Percentiles rank a stretch among this genome's conserved stretches.
Evolutionary conservation across 2,888 invertebrate genomes (phyloP).

Genomic region (Xestobium rufovillosum): DNA sequence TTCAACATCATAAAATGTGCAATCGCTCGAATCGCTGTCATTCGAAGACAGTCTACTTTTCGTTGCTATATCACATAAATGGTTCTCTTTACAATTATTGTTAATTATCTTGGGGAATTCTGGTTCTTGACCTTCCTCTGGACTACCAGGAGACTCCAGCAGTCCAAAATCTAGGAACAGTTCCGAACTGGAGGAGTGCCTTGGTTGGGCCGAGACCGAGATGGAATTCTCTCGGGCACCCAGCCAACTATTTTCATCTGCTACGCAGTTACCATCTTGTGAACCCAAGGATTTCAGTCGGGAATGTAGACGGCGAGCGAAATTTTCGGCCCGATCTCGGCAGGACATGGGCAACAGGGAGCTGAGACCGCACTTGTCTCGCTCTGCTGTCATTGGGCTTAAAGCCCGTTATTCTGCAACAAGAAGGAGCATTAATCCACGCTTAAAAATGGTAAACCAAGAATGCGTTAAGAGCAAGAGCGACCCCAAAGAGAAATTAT

Average conservation of each 20-base stretch:
- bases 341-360: constrained; percentile 71
- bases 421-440: too few species aligned
- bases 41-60: constrained; percentile 43
- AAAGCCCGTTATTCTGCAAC: too few species aligned
- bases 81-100: constrained; percentile 31
- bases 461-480: too few species aligned
- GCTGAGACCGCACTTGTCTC: constrained; percentile 56
- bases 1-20: constrained; percentile 46
- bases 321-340: constrained; percentile 71
- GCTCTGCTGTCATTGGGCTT: constrained; percentile 43
- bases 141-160: constrained; percentile 62
- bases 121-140: constrained; percentile 41
- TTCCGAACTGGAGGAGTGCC: constrained; percentile 46
- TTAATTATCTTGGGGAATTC: constrained; percentile 36
- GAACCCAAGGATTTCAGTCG: constrained; percentile 64
- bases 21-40: constrained; percentile 47
- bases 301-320: constrained; percentile 69
- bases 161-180: constrained; percentile 59
- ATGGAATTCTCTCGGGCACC: constrained; percentile 34
- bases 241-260: constrained; percentile 41
- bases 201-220: constrained; percentile 46
- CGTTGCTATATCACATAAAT: constrained; percentile 29
- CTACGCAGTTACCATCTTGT: constrained; percentile 36
- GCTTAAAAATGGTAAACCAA: too few species aligned
- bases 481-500: too few species aligned